Percentiles rank a stretch among this genome's conserved stretches.
Conservation (phyloP, 2,113 vertebrate species). For the Theristicus caerulescens region DNA sequence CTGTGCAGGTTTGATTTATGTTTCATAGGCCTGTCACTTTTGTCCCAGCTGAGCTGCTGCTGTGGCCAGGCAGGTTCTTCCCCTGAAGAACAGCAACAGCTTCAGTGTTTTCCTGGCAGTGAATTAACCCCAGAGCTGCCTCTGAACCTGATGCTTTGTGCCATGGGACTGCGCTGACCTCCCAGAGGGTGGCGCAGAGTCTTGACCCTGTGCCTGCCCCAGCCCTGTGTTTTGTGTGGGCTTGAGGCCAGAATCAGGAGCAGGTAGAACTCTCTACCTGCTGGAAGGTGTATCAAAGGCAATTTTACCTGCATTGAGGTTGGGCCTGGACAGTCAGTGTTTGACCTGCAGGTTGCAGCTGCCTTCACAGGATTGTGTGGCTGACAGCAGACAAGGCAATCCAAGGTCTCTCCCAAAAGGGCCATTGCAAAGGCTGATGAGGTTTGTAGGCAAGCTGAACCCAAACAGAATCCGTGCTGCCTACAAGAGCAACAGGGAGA, state of each 20-base stretch:
- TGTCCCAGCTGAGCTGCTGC: not conserved
- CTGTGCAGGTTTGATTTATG: not conserved
- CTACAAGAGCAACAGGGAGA: not conserved
- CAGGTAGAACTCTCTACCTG: not conserved
- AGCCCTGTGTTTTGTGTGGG: not conserved
- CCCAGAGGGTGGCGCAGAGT: not conserved
- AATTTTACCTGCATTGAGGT: not conserved
- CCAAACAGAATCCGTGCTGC: not conserved
- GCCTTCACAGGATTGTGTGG: not conserved
- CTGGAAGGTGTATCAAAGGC: not conserved
- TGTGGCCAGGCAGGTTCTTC: not conserved
- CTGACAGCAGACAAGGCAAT: not conserved
- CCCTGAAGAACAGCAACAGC: not conserved
- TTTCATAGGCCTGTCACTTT: not conserved
- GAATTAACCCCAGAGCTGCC: not conserved
- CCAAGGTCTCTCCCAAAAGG: not conserved
- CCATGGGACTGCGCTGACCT: not conserved
- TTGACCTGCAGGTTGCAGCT: not conserved
- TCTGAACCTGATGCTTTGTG: not conserved
- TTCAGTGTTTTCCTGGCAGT: not conserved
- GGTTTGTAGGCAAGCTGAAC: not conserved
- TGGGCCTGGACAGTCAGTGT: not conserved
- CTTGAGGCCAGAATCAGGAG: not conserved
- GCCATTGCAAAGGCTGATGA: not conserved
- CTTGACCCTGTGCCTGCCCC: not conserved